These are phyloP conservation scores for Emesis furor DNA, from an alignment of 2,888 invertebrate genomes.

Conservation along the genomic window DNA sequence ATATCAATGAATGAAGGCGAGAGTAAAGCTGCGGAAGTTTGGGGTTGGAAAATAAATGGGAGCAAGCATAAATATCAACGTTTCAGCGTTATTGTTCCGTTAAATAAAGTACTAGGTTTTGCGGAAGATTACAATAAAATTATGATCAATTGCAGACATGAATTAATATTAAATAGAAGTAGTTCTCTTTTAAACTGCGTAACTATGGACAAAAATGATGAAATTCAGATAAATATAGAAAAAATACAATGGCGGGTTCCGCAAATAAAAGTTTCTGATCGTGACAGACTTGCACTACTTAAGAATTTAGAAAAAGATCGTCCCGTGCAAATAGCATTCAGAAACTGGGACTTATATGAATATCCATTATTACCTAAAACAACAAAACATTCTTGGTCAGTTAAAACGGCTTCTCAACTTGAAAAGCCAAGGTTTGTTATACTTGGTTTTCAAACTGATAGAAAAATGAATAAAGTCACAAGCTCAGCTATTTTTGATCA, in stretches of 20 bases:
- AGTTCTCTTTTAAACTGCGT: no score
- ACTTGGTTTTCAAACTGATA: background rate
- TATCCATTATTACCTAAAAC: background rate
- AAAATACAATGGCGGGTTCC: slow-evolving; percentile 37
- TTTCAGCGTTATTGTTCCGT: slow-evolving; percentile 57
- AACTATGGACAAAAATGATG: slow-evolving; percentile 42
- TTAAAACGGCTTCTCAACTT: background rate
- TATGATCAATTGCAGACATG: slow-evolving; percentile 81
- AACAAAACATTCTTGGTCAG: background rate
- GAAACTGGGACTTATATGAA: slow-evolving; percentile 4
- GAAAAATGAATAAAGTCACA: slow-evolving; percentile 15
- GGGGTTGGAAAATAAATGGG: slow-evolving; percentile 3
- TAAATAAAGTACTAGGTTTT: slow-evolving; percentile 54
- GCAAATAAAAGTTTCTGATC: slow-evolving; percentile 62
- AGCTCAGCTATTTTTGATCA: slow-evolving; percentile 59
- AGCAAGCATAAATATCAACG: slow-evolving; percentile 52
- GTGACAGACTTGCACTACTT: slow-evolving; percentile 39
- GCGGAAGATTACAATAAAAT: slow-evolving; percentile 79
- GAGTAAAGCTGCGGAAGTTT: background rate
- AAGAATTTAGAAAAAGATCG: slow-evolving; percentile 75
- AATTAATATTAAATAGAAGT: slow-evolving; percentile 76
- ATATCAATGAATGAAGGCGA: slow-evolving; percentile 23
- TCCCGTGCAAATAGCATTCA: slow-evolving; percentile 56
- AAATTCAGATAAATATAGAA: slow-evolving; percentile 56
- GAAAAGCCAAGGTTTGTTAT: background rate